Conservation (phyloP, 2,113 vertebrate species). For the Butastur rufipennis region DNA sequence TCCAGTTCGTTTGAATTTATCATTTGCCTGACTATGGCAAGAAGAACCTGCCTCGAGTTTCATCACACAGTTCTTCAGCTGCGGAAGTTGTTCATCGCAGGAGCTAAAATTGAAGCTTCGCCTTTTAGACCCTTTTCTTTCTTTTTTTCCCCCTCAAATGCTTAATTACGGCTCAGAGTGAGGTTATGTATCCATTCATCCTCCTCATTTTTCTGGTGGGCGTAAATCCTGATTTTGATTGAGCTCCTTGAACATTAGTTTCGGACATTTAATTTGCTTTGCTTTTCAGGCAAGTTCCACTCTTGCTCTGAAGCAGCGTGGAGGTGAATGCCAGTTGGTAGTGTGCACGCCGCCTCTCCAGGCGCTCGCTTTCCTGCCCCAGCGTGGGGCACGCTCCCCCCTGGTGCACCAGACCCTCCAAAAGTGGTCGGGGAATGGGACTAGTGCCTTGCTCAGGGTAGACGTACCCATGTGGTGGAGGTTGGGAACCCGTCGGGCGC, state of each 20-base stretch:
- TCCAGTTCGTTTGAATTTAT: not conserved
- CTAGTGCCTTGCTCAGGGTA: not conserved
- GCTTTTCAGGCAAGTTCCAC: conserved; percentile 60
- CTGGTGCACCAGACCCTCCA: not conserved
- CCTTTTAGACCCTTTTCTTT: not conserved
- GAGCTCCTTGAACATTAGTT: conserved; percentile 54
- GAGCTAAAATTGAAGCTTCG: not conserved
- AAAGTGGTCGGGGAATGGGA: not conserved
- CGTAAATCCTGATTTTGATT: conserved; percentile 28
- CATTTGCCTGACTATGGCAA: not conserved
- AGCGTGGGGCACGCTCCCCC: not conserved
- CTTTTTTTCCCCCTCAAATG: not conserved
- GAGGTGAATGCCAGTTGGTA: conserved; percentile 55
- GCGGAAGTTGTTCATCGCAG: not conserved
- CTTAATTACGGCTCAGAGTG: not conserved
- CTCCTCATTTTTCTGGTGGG: not conserved
- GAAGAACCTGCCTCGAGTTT: conserved; percentile 18
- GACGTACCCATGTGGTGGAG: rapidly evolving
- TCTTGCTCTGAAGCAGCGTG: conserved; percentile 45
- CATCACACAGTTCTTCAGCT: conserved; percentile 16
- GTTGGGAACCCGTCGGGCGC: rapidly evolving
- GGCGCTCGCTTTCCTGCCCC: not conserved
- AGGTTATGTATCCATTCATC: not conserved
- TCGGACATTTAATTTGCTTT: conserved; percentile 65
- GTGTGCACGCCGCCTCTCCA: rapidly evolving